Base-by-base conservation (phyloP, 2,797 vertebrate genomes). In the Anguilla anguilla region DNA sequence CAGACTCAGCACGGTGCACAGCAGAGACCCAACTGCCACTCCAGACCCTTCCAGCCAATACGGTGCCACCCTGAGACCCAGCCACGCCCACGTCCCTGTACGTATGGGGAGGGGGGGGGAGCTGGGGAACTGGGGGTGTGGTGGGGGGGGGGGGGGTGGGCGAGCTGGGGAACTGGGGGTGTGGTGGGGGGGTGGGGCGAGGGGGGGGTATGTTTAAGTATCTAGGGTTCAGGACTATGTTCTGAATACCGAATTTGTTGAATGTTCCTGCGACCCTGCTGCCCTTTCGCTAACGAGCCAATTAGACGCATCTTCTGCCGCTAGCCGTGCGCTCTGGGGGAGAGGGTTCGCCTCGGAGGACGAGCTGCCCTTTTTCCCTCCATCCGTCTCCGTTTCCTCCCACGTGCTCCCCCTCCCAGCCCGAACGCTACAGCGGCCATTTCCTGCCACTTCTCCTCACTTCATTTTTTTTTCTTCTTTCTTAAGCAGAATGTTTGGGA, bases 41-140 rank as follows among this genome's bases (percentile, higher is more conserved):
- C 87, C 88, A 96, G 93, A 91, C 93, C 94, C 69, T 93, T 97
- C 93, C 96, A 92, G 83, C 96, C 94, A 90, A 93, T 97, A 92
- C 95, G 94, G 90, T 97, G 97, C 93, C 91, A 95, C 90, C 97
- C 97, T 67, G 97, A 97, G 93, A 92, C 92, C 13, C 95, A 94
- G 10, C 94, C 94, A 28, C 93, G 85, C 82, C 90, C 88, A 74
- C 91, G 88, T 89, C 91, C 84, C 87, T 96, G 96, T 97, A 97
- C 87, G 96, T 97, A 97, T 95, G 86, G 85, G 77, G 28, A n/a
- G 15, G 9, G n/a, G n/a, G n/a, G 81, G 46, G 28, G 31, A 15
- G 55, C 15, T 57, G 55, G 7, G 9, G 5, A 57, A 57, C 1
- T 35, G 35, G 86, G 31, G 31, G 96, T 97, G 96, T 94, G 31